Conservation (phyloP, 2,113 vertebrate species). For the Capreolus pygargus region DNA sequence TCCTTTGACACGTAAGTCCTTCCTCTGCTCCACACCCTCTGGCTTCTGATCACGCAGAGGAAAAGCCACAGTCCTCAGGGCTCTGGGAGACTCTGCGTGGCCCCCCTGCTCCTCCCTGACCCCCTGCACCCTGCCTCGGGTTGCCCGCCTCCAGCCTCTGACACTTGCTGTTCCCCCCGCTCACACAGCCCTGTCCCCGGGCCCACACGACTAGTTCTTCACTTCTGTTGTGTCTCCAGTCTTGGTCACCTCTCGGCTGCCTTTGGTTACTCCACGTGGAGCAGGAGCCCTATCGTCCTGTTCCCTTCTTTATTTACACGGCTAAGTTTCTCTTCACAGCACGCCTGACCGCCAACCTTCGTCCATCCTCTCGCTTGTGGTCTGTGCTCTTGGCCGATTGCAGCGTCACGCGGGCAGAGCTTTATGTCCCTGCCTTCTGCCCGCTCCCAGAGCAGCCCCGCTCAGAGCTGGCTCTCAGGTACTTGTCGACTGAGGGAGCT, state of each 20-base stretch:
- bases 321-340: not conserved
- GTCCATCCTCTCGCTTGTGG: rapidly evolving
- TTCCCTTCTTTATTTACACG: not conserved
- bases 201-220: rapidly evolving
- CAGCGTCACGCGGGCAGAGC: not conserved
- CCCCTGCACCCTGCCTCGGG: no score
- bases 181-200: no score
- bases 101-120: not conserved
- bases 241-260: not conserved
- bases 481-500: not conserved
- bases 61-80: not conserved
- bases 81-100: not conserved
- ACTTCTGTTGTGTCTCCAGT: not conserved
- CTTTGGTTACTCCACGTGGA: not conserved
- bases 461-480: rapidly evolving
- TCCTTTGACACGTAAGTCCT: not conserved
- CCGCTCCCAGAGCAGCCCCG: not conserved
- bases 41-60: not conserved
- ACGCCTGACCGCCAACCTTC: not conserved
- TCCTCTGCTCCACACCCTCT: not conserved
- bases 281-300: no score
- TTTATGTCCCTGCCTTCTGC: not conserved
- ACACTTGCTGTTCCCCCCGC: not conserved
- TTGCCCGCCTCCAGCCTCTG: not conserved
- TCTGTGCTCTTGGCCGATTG: not conserved